Evolutionary conservation across 2,797 vertebrate genomes (phyloP).

Genomic region (Columba guinea): DNA sequence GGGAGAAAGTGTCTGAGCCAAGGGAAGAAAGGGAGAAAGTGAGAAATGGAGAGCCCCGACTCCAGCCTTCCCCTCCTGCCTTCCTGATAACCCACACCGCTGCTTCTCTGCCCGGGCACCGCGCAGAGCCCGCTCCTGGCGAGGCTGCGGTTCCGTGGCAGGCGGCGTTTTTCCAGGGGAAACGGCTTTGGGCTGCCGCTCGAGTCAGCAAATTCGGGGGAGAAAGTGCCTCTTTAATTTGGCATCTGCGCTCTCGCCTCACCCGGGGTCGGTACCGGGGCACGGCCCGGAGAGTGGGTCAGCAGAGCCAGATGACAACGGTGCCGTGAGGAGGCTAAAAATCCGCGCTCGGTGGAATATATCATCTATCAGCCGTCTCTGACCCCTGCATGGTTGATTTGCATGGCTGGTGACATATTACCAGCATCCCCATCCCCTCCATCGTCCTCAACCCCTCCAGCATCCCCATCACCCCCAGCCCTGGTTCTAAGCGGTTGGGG

Average conservation of each 20-base stretch:
- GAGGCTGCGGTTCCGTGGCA: neutral
- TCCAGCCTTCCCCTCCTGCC: neutral
- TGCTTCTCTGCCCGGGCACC: neutral
- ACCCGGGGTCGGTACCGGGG: neutral
- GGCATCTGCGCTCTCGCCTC: neutral
- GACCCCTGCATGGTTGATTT: constrained; percentile 36
- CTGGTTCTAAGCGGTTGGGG: neutral
- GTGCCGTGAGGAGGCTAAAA: neutral
- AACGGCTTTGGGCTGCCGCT: neutral
- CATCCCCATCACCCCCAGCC: neutral
- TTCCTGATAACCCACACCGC: neutral
- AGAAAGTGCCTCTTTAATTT: neutral
- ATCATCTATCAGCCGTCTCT: constrained; percentile 34
- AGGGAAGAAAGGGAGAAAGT: neutral
- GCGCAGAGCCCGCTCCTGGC: neutral
- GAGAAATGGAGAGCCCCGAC: neutral
- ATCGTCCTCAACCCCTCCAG: too few species aligned
- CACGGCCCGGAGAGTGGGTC: neutral
- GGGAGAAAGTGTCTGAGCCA: neutral
- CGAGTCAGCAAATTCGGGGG: neutral
- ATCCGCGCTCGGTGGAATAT: neutral
- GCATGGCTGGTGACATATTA: neutral
- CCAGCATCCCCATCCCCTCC: neutral
- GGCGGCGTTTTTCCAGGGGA: neutral
- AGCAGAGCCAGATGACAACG: neutral